Percentiles rank a stretch among this genome's conserved stretches.
Evolutionary conservation across 2,888 invertebrate genomes (phyloP).

Genomic region (Ligdia adustata): DNA sequence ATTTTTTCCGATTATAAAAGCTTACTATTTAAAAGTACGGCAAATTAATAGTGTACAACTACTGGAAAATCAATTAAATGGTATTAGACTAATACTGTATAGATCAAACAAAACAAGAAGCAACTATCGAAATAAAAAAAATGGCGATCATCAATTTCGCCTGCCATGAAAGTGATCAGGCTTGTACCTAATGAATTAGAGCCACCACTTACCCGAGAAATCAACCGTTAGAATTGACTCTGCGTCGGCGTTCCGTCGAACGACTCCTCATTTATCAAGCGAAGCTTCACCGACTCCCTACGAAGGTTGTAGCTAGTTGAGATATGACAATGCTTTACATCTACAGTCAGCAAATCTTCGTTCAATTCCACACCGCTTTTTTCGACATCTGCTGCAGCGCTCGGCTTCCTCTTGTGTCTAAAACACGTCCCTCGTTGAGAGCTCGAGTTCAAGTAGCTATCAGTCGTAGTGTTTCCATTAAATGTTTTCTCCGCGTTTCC

Average conservation of each 20-base stretch:
- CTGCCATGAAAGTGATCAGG: constrained; percentile 11
- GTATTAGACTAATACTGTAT: too few species aligned
- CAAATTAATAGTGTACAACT: too few species aligned
- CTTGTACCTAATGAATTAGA: constrained; percentile 17
- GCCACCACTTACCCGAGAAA: constrained; percentile 65
- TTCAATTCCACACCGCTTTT: constrained; percentile 79
- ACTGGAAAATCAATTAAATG: too few species aligned
- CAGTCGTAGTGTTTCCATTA: constrained; percentile 90
- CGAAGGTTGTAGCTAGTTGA: constrained; percentile 77
- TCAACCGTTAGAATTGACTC: constrained; percentile 79
- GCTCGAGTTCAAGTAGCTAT: constrained; percentile 84
- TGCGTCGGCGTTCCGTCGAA: constrained; percentile 71
- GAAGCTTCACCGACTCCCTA: constrained; percentile 74
- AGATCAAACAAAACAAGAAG: constrained; percentile 6
- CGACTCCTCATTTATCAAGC: constrained; percentile 78
- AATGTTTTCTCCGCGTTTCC: constrained; percentile 88
- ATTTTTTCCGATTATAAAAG: too few species aligned
- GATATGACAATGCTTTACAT: constrained; percentile 79
- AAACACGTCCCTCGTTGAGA: constrained; percentile 81
- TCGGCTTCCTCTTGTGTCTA: constrained; percentile 81
- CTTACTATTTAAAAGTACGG: too few species aligned
- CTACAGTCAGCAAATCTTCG: constrained; percentile 71
- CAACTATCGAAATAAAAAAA: constrained; percentile 2
- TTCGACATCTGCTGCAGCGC: constrained; percentile 85
- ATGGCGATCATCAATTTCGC: constrained; percentile 4